Base-by-base conservation (phyloP, 2,797 vertebrate species). In the Rhincodon typus region DNA sequence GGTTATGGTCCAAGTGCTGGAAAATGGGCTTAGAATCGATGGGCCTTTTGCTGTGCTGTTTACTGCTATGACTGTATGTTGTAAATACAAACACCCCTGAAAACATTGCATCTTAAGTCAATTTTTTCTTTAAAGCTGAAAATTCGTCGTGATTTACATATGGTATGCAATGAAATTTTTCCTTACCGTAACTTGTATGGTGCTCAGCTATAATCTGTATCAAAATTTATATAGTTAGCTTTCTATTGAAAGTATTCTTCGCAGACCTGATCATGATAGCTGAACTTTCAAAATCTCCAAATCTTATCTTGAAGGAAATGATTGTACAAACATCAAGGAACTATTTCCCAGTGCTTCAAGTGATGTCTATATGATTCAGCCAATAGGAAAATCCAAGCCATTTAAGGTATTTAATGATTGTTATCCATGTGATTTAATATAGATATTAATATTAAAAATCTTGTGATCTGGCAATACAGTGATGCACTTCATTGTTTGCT, bases 321-420 rank as follows among this genome's bases (percentile, higher is more conserved):
- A 96, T 57, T 96, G 96, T 70, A 96, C 96, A 94, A 79, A 96
- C 34, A 96, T 96, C 82, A 96, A 95, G 87, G 50, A 72, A 12
- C 38, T 66, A 96, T 70, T 95, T 38, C 4, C 23, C 13, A 30
- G 10, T 6, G 38, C 95, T 57, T 21, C 17, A 67, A 96, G 66
- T 79, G 79, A 94, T 0, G 23, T 70, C 23, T 96, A 96, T 69
- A 5, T 0, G 67, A 69, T 96, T 82, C 84, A 95, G 77, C 96
- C 96, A 94, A n/a, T n/a, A 67, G 15, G 70, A 50, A n/a, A 23
- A 42, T 34, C 34, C 82, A 38, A 25, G 17, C 50, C 90, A 86
- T 96, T 96, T 94, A 17, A 62, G 88, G 96, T 96, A 96, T 77
- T 42, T 66, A n/a, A 30, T 90, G 13, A 72, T 30, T 12, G 30